Evolutionary conservation across 1,140 invertebrate species (phyloP), one percentile per base, ranked within the genome.

Genomic region (Caenorhabditis inopinata): DNA sequence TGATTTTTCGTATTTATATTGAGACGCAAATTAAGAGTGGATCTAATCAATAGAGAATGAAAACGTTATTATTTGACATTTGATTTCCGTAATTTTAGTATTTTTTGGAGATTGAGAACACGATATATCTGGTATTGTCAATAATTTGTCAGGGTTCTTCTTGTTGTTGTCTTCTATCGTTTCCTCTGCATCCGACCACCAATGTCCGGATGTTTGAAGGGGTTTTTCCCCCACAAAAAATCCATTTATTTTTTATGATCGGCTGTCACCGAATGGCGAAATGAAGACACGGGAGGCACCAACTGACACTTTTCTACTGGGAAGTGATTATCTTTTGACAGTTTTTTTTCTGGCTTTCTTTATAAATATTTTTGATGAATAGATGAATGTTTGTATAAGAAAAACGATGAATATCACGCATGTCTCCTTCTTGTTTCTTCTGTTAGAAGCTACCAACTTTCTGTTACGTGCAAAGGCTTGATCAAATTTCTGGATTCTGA

Each of bases 201-300:
- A 32, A 29, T 53, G 49, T 53, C 49, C 23, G 23, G 53, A 62
- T 32, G 53, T 62, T 62, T 29, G 27, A 35, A 11, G 9, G 27
- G 21, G 29, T 62, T 62, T 62, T 25, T 62, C 27, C 18, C 49
- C 53, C 53, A 16, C 53, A 62, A 62, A 62, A 58, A 62, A 62
- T 62, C 53, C 53, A 62, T 62, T 62, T 62, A 62, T 62, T 62
- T 62, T 62, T 62, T 62, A 62, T 62, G 53, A 62, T 62, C 53
- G 27, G 53, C 53, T 32, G 53, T 62, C 53, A 62, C 27, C 9
- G 49, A 53, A 53, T 53, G 49, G 49, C 18, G 49, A 25, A 53
- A 53, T 53, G 49, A 53, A 53, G 49, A 53, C 2, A 18, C 18
- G 7, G 7, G 53, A 62, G 53, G 35, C 29, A 62, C 53, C 53